Percentiles rank a stretch among this genome's conserved stretches.
Evolutionary conservation across 2,888 invertebrate species (phyloP).

Genomic region (Cheilosia grossa): DNA sequence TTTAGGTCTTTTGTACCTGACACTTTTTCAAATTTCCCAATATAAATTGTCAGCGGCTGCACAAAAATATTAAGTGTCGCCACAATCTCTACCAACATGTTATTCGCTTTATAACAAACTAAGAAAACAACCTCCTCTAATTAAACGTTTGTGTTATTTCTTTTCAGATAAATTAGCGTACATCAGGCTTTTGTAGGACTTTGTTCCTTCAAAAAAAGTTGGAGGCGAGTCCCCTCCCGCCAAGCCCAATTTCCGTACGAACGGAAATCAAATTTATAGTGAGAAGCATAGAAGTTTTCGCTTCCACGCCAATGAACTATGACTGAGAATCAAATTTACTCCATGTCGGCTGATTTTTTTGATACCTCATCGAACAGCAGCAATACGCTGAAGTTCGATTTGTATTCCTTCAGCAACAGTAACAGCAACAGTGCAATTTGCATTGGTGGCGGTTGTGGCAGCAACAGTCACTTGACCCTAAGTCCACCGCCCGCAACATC

Average conservation of each 20-base stretch:
- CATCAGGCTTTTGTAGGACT: conserved; percentile 9
- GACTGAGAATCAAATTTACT: conserved; percentile 83
- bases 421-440: conserved; percentile 56
- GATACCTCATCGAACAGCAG: conserved; percentile 82
- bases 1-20: no score
- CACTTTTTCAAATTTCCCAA: no score
- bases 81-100: no score
- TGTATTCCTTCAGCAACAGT: conserved; percentile 78
- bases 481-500: conserved; percentile 55
- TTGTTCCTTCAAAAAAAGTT: conserved; percentile 5
- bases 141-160: background rate
- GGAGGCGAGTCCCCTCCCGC: background rate
- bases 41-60: no score
- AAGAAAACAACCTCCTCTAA: background rate
- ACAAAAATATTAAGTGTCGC: no score
- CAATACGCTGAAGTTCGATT: conserved; percentile 81
- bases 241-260: background rate
- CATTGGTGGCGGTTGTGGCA: conserved; percentile 71
- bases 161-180: conserved; percentile 47
- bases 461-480: conserved; percentile 57
- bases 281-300: conserved; percentile 47
- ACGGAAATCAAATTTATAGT: background rate
- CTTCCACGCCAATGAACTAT: conserved; percentile 76
- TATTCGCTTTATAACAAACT: no score
- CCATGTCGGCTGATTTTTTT: conserved; percentile 83